Conservation (phyloP, 2,113 vertebrate species). For the Apteryx mantelli region DNA sequence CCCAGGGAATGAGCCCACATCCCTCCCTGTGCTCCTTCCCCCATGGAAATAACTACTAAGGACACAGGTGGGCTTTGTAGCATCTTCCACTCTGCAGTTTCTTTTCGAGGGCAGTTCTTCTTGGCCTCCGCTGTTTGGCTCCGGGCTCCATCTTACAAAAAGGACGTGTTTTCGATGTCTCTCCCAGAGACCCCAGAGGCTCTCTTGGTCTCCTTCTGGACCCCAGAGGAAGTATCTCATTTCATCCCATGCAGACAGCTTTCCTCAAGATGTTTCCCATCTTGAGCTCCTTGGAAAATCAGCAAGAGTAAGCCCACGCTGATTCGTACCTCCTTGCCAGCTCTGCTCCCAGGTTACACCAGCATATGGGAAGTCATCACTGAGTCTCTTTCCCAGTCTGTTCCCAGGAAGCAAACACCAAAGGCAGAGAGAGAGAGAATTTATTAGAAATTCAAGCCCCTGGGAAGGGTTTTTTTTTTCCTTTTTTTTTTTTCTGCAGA, state of each 20-base stretch:
- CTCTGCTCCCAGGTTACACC: not conserved
- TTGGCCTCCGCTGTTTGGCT: not conserved
- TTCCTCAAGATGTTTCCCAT: not conserved
- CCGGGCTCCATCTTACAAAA: not conserved
- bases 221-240: not conserved
- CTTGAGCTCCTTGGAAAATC: not conserved
- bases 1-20: not conserved
- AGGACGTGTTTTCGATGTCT: not conserved
- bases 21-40: not conserved
- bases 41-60: not conserved
- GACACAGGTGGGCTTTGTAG: not conserved
- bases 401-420: not conserved
- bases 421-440: not conserved
- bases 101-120: not conserved
- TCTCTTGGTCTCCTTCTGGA: not conserved
- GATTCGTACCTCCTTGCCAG: rapidly evolving
- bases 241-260: not conserved
- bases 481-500: not conserved
- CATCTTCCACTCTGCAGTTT: not conserved
- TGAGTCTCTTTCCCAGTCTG: not conserved
- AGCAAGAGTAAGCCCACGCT: rapidly evolving
- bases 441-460: not conserved
- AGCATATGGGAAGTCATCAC: not conserved
- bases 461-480: not conserved
- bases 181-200: not conserved